A percentile compares a stretch with the other conserved stretches of the same genome.
These are phyloP conservation scores for Listronotus oregonensis DNA, from an alignment of 1,140 invertebrate species.

Conservation along the genomic window DNA sequence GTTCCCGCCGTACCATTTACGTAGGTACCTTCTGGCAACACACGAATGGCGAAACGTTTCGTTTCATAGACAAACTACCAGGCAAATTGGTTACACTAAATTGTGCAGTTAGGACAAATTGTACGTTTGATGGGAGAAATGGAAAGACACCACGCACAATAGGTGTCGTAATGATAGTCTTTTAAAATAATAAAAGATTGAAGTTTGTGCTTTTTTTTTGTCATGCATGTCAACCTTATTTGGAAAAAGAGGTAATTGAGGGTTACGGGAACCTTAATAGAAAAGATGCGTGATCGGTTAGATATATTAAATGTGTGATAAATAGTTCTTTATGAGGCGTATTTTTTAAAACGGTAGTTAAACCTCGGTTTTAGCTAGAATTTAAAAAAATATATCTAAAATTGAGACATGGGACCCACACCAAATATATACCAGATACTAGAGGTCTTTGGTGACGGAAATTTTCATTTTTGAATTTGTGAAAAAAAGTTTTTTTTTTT, in stretches of 20 bases:
- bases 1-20: slow-evolving; percentile 4
- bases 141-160: slow-evolving; percentile 22
- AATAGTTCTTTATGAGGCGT: no score
- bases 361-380: no score
- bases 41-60: slow-evolving; percentile 23
- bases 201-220: slow-evolving; percentile 12
- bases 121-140: slow-evolving; percentile 22
- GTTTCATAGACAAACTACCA: slow-evolving; percentile 7
- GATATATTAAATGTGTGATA: no score
- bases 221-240: slow-evolving; percentile 1
- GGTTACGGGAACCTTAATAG: slow-evolving; percentile 6
- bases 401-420: no score
- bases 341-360: no score
- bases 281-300: slow-evolving; percentile 12
- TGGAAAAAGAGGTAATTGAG: not conserved
- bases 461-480: no score
- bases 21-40: slow-evolving; percentile 24
- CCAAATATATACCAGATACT: no score
- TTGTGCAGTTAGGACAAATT: slow-evolving; percentile 20
- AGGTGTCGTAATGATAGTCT: slow-evolving; percentile 19
- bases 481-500: no score
- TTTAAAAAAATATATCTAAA: no score
- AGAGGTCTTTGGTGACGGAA: no score
- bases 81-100: slow-evolving; percentile 17
- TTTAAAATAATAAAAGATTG: slow-evolving; percentile 17